Base-by-base conservation (phyloP, 2,113 vertebrate genomes). In the Herpetotheres cachinnans region DNA sequence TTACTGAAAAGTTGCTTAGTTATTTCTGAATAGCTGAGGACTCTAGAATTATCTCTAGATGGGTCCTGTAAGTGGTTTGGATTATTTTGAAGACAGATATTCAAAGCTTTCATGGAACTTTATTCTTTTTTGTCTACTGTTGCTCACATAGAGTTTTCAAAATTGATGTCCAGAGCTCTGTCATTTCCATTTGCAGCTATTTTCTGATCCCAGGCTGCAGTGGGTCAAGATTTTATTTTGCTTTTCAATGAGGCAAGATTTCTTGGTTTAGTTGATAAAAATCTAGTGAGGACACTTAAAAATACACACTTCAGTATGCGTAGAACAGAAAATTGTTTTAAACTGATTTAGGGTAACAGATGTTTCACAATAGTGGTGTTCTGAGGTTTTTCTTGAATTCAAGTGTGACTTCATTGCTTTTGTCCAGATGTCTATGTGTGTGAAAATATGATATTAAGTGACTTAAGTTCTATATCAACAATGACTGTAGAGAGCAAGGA, bases 261-360 rank as follows among this genome's bases (percentile, higher is more conserved):
- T 74, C 6, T 62, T 76, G 13, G 34, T 11, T 52, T 54, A 3
- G 11, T 20, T 55, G 12, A 56, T 52, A 73, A 32, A 86, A 90
- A 55, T 25, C 24, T 65, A 59, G 15, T n/a, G 34, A 10, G 2
- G 11, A 55, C 7, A 30, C 58, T 49, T 46, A 12, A 82, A 82
- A 69, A 40, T 8, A 50, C 10, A 34, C 7, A 21, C 5, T 47
- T 47, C 1, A 5, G 9, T 26, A 49, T 24, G 26, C 0, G 1
- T 59, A 74, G 38, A 82, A 58, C 2, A 62, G 21, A 86, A 89
- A 49, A 61, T 32, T 26, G 2, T 69, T 78, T 80, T 47, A 36
- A 84, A 76, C 6, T n/a, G 21, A 12, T 71, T 82, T 82, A 34
- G 15, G 10, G 4, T 71, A n/a, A 87, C 5, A 56, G 42, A 14